phyloP scores from a whole-genome alignment of 1,140 invertebrate species.

The Stegodyphus mimosarum region DNA sequence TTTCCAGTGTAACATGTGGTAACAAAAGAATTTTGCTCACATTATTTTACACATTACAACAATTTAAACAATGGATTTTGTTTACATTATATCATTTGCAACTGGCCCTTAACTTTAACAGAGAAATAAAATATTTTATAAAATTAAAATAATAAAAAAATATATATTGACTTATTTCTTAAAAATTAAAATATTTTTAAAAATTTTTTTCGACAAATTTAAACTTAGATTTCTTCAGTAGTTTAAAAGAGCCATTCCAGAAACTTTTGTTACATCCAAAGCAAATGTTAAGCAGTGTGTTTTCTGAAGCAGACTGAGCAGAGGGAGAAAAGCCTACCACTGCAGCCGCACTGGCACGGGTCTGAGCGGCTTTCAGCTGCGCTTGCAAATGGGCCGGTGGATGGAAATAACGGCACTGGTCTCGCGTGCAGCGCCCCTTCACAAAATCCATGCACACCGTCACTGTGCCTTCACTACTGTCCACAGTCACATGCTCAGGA shows the following conservation, averaged over 20 bases:
- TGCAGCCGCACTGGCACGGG: conserved; percentile 79
- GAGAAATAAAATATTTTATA: no score
- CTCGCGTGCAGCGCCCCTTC: conserved; percentile 71
- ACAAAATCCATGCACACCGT: conserved; percentile 99
- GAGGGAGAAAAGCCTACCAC: conserved; percentile 72
- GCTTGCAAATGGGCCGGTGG: conserved; percentile 97
- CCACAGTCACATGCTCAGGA: conserved; percentile 83
- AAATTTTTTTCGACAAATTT: neutral
- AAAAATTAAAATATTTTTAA: no score
- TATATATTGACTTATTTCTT: no score
- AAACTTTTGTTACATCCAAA: neutral
- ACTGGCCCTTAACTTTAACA: no score
- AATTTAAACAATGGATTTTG: no score
- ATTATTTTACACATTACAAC: no score
- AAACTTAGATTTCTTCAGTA: neutral
- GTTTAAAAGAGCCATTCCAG: neutral
- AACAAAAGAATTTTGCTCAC: no score
- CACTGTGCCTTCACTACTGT: conserved; percentile 91
- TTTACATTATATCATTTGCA: no score
- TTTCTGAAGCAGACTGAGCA: neutral
- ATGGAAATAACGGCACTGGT: conserved; percentile 82
- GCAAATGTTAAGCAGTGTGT: neutral
- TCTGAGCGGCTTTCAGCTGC: conserved; percentile 93
- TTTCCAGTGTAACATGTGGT: no score
- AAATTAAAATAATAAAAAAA: no score